Evolutionary conservation across 2,113 vertebrate genomes (phyloP).

Genomic region (Laticauda colubrina): DNA sequence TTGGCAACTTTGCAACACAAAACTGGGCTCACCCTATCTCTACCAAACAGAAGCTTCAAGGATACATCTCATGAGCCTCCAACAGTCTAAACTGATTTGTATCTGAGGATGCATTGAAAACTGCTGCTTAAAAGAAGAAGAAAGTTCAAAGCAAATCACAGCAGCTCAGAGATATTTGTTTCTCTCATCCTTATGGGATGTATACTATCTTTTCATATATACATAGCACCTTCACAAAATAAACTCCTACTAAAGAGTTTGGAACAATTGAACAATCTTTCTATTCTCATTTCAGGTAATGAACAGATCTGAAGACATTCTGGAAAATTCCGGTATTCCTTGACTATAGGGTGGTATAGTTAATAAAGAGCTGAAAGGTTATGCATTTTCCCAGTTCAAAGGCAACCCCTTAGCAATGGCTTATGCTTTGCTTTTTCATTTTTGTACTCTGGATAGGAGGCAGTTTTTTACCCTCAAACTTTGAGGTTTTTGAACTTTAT

Average conservation of each 20-base stretch:
- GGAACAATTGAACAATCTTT: background rate
- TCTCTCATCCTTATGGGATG: background rate
- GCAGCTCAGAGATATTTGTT: background rate
- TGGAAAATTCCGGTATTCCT: background rate
- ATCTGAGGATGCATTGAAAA: background rate
- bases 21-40: conserved; percentile 11
- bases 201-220: conserved; percentile 12
- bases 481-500: background rate
- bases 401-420: background rate
- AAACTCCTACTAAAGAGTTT: conserved; percentile 3
- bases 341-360: background rate
- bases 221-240: background rate
- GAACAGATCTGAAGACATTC: background rate
- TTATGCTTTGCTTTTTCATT: background rate
- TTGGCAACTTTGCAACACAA: background rate
- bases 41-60: conserved; percentile 3
- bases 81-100: background rate
- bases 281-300: background rate
- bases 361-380: background rate
- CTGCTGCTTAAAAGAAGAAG: background rate
- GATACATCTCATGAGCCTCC: background rate
- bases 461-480: background rate
- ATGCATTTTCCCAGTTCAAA: background rate
- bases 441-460: background rate
- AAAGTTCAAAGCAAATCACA: background rate